phyloP scores from a whole-genome alignment of 2,113 vertebrate genomes.

The Gulo gulo region DNA sequence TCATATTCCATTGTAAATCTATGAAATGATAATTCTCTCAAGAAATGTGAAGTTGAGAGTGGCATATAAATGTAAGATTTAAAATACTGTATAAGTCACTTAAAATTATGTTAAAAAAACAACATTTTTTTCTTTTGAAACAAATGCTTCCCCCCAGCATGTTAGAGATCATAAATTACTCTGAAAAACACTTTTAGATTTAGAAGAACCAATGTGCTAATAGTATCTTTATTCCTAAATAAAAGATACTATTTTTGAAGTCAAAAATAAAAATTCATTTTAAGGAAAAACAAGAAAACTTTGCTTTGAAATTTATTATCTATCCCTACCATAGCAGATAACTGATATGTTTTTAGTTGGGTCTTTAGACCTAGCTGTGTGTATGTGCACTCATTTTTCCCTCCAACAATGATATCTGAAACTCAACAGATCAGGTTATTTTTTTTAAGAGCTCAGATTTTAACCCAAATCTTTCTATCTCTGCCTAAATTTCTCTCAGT shows the following conservation, averaged over 20 bases:
- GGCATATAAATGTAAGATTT: not conserved
- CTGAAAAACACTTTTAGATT: slow-evolving; percentile 27
- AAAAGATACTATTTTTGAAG: not conserved
- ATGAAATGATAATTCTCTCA: not conserved
- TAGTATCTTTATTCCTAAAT: not conserved
- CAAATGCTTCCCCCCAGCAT: not conserved
- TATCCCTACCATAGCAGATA: not conserved
- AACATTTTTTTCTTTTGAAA: not conserved
- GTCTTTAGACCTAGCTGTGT: not conserved
- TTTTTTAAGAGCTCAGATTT: slow-evolving; percentile 7
- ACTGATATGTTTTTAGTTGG: not conserved
- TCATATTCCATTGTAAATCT: not conserved
- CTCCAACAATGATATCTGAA: not conserved
- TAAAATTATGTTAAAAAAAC: not conserved
- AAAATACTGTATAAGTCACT: slow-evolving; percentile 6
- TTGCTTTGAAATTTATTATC: not conserved
- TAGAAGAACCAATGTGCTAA: not conserved
- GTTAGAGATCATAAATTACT: not conserved
- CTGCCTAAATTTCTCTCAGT: not conserved
- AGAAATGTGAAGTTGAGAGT: not conserved
- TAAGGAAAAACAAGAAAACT: not conserved
- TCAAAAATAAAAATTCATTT: slow-evolving; percentile 19
- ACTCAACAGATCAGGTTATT: not conserved
- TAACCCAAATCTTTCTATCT: not conserved
- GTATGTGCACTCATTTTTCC: not conserved